phyloP scores from a whole-genome alignment of 2,888 invertebrate species.

The Rhorus exstirpatorius region DNA sequence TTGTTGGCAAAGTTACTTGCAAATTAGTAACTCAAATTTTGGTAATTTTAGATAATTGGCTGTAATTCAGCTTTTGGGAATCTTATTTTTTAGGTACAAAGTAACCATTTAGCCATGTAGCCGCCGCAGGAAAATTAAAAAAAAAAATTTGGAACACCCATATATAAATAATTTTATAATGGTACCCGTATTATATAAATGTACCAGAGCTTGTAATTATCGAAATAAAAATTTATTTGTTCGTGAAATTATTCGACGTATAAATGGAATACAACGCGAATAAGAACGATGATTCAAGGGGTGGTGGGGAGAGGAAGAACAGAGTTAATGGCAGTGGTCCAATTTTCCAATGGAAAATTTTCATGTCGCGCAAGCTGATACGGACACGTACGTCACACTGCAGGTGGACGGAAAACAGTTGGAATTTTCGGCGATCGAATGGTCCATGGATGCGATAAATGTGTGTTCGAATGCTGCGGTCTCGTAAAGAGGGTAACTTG shows the following conservation, averaged over 20 bases:
- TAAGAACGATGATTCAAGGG: conserved; percentile 50
- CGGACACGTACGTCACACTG: conserved; percentile 66
- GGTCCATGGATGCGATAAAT: conserved; percentile 6
- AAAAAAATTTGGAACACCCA: too few relatives aligned
- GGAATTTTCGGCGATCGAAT: conserved; percentile 51
- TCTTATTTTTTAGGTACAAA: too few relatives aligned
- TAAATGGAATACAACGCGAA: conserved; percentile 18
- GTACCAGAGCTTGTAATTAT: conserved; percentile 59
- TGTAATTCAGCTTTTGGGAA: too few relatives aligned
- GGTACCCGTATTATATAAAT: neutral
- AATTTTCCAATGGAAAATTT: conserved; percentile 67
- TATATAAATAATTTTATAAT: too few relatives aligned
- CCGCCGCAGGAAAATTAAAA: too few relatives aligned
- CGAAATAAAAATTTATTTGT: conserved; percentile 63
- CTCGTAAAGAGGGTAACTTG: conserved; percentile 41
- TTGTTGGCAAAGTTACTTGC: too few relatives aligned
- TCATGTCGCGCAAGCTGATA: conserved; percentile 68
- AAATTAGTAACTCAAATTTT: too few relatives aligned
- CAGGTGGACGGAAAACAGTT: conserved; percentile 62
- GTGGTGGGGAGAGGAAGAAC: conserved; percentile 6
- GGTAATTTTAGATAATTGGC: too few relatives aligned
- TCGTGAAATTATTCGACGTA: conserved; percentile 65
- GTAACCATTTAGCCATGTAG: too few relatives aligned
- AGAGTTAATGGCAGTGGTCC: conserved; percentile 64
- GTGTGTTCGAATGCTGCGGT: conserved; percentile 50